A percentile compares a stretch with the other conserved stretches of the same genome.
phyloP scores from a whole-genome alignment of 2,888 invertebrate genomes.

The Ramazzottius varieornatus region DNA sequence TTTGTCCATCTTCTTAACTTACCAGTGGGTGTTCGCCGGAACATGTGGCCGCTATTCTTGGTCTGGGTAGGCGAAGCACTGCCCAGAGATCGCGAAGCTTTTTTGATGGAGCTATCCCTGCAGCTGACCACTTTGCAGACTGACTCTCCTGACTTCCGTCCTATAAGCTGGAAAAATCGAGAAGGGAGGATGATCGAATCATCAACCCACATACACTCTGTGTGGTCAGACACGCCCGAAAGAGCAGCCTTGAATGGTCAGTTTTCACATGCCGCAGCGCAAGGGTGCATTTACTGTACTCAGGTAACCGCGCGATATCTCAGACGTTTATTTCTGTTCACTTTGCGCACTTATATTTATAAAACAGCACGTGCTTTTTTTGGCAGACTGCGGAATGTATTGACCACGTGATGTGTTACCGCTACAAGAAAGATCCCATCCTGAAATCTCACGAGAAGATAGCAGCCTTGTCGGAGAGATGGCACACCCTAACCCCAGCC shows the following conservation, averaged over 20 bases:
- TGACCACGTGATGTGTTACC: no score
- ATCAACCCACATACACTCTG: background rate
- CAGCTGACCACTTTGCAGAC: background rate
- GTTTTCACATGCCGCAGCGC: background rate
- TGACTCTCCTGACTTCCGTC: background rate
- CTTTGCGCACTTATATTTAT: no score
- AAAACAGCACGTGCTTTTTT: no score
- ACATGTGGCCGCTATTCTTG: background rate
- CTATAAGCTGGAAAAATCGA: background rate
- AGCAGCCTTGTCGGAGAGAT: background rate
- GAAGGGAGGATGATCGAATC: background rate
- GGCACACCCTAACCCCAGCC: background rate
- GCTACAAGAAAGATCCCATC: no score
- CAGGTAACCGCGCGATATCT: no score
- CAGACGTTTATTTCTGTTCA: no score
- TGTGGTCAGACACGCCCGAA: background rate
- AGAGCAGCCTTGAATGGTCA: background rate
- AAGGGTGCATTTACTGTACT: background rate
- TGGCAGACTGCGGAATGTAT: no score
- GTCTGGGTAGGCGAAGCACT: background rate
- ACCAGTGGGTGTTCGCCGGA: background rate
- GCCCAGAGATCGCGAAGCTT: background rate
- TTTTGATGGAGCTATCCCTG: background rate
- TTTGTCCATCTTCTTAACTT: background rate
- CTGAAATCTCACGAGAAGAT: background rate